Evolutionary conservation across 1,140 invertebrate genomes (phyloP).

Genomic region (Platyura marginata): DNA sequence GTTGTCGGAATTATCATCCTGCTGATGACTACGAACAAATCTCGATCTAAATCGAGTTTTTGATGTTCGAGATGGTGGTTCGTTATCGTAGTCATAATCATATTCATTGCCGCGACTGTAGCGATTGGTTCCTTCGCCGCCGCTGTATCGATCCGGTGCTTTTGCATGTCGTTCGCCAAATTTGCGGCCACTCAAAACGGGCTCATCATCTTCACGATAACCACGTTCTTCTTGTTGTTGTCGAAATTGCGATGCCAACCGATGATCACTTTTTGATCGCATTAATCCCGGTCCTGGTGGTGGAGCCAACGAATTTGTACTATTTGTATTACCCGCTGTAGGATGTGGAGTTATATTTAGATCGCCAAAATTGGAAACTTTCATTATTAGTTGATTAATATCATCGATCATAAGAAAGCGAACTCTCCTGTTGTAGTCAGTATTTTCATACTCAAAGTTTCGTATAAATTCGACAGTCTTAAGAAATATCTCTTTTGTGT

Average conservation of each 20-base stretch:
- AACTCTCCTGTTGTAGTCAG: constrained; percentile 70
- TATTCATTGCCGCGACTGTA: constrained; percentile 26
- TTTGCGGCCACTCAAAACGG: constrained; percentile 45
- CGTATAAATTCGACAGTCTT: constrained; percentile 86
- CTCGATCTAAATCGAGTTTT: constrained; percentile 48
- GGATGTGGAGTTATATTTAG: constrained; percentile 50
- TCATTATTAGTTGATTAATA: constrained; percentile 71
- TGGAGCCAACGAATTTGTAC: constrained; percentile 34
- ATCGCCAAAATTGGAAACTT: constrained; percentile 72
- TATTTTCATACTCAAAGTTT: constrained; percentile 82
- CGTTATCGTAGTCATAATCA: constrained; percentile 41
- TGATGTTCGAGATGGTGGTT: constrained; percentile 26
- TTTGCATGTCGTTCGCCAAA: constrained; percentile 43
- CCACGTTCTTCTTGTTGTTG: constrained; percentile 58
- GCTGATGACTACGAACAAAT: constrained; percentile 42
- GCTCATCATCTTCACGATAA: constrained; percentile 31
- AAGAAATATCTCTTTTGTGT: constrained; percentile 85
- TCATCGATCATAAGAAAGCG: constrained; percentile 74
- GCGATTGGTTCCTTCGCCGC: constrained; percentile 6
- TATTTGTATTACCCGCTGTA: constrained; percentile 23
- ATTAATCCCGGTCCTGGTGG: constrained; percentile 54
- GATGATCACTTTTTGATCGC: constrained; percentile 84
- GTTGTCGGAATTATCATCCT: constrained; percentile 47
- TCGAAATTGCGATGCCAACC: constrained; percentile 72
- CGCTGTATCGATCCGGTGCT: constrained; percentile 26